Evolutionary conservation across 2,113 vertebrate genomes (phyloP).

Genomic region (Sceloporus undulatus): DNA sequence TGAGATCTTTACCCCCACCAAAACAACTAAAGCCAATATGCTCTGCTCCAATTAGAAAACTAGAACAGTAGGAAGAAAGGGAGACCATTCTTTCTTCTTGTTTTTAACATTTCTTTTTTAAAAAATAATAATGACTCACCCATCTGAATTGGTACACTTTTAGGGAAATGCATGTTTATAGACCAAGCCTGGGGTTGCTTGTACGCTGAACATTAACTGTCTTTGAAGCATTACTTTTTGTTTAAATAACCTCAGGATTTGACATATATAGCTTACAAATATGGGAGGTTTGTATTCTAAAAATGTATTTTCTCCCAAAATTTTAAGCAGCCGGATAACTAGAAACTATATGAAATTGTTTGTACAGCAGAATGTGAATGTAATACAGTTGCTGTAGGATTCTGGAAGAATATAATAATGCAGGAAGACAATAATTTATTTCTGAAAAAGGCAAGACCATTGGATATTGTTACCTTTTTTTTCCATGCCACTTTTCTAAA

Average conservation of each 20-base stretch:
- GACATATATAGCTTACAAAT: background rate
- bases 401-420: background rate
- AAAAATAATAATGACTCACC: background rate
- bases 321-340: background rate
- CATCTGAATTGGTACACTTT: background rate
- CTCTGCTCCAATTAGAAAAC: background rate
- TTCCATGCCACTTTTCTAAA: background rate
- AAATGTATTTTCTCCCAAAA: background rate
- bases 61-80: background rate
- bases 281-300: background rate
- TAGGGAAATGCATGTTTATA: background rate
- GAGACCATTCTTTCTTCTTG: background rate
- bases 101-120: background rate
- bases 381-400: background rate
- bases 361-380: background rate
- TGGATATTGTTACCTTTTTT: background rate
- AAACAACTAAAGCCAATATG: background rate
- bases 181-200: background rate
- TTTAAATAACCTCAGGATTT: background rate
- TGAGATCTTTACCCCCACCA: background rate
- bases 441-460: accelerated
- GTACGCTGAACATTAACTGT: background rate
- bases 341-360: background rate
- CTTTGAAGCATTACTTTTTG: background rate
- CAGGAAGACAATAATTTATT: background rate